Evolutionary conservation across 92 coral and sea anemone genomes (phyloP).

Genomic region (Diadumene lineata): DNA sequence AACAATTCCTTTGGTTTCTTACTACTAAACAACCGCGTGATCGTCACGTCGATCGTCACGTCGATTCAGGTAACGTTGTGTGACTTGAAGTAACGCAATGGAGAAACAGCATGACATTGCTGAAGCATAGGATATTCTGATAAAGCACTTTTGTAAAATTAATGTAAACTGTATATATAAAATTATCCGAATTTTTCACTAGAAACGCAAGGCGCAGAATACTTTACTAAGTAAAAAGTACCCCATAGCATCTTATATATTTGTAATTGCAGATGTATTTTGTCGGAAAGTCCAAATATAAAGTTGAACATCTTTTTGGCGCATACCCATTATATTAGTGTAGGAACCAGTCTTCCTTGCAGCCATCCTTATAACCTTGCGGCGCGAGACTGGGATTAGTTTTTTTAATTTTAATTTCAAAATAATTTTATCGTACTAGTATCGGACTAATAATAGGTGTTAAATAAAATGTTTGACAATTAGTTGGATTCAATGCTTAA

Average conservation of each 20-base stretch:
- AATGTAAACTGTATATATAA: neutral
- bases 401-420: neutral
- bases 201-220: neutral
- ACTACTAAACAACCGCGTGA: neutral
- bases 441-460: neutral
- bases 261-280: conserved; percentile 22
- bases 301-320: neutral
- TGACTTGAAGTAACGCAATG: neutral
- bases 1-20: too few species aligned
- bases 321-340: neutral
- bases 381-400: neutral
- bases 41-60: neutral
- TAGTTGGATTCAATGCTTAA: neutral
- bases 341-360: too few species aligned
- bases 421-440: conserved; percentile 6
- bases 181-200: neutral
- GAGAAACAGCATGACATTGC: neutral
- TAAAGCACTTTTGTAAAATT: conserved; percentile 4
- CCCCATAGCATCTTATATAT: conserved; percentile 22
- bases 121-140: neutral
- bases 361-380: neutral
- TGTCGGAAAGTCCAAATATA: neutral
- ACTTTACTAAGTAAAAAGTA: conserved; percentile 23
- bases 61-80: neutral
- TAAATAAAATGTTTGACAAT: conserved; percentile 3